Conservation (phyloP, 2,113 vertebrate species). For the Chinchilla lanigera region DNA sequence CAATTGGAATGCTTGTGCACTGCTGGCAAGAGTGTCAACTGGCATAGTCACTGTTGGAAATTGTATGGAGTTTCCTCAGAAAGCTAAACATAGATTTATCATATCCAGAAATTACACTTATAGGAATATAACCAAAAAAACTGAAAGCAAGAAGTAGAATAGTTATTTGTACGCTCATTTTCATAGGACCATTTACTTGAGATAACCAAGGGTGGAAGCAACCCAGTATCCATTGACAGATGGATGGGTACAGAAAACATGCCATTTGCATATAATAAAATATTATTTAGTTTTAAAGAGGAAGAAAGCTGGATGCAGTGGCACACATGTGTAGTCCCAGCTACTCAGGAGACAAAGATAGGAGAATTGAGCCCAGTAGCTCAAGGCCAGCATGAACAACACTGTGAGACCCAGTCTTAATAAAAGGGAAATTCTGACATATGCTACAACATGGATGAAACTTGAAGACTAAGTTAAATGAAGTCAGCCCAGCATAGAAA, state of each 20-base stretch:
- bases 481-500: not conserved
- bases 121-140: not conserved
- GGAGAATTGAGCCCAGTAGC: not conserved
- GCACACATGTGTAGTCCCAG: not conserved
- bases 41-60: not conserved
- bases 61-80: not conserved
- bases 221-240: not conserved
- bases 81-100: not conserved
- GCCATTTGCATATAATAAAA: not conserved
- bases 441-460: not conserved
- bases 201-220: not conserved
- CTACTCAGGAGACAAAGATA: not conserved
- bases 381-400: not conserved
- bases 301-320: not conserved
- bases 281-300: not conserved
- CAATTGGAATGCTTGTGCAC: not conserved
- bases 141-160: not conserved
- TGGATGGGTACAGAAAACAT: not conserved
- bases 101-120: not conserved
- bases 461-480: too few species aligned
- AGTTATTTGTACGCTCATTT: not conserved
- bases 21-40: not conserved
- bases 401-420: not conserved
- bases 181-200: not conserved
- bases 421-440: not conserved